A percentile compares a stretch with the other conserved stretches of the same genome.
Conservation (phyloP, 2,113 vertebrate species). For the Tretioscincus oriximinensis region DNA sequence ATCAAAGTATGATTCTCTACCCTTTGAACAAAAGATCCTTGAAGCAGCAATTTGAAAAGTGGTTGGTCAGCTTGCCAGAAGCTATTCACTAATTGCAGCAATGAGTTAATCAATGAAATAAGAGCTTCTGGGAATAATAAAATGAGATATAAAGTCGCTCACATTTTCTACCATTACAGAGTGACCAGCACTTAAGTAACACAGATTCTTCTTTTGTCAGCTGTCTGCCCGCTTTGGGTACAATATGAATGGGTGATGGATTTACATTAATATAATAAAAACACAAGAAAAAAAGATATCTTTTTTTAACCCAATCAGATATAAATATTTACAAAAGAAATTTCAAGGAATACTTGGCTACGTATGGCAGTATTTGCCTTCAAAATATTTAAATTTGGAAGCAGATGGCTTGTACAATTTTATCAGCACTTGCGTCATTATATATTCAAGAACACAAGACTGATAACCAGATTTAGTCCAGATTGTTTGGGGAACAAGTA, state of each 20-base stretch:
- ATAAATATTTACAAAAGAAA: conserved; percentile 67
- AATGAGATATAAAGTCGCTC: conserved; percentile 56
- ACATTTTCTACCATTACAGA: conserved; percentile 32
- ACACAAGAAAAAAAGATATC: conserved; percentile 36
- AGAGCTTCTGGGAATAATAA: conserved; percentile 53
- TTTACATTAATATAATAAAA: conserved; percentile 60
- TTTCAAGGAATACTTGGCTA: conserved; percentile 53
- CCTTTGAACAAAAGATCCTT: conserved; percentile 42
- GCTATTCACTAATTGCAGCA: conserved; percentile 57
- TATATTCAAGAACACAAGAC: conserved; percentile 63
- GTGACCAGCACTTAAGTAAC: conserved; percentile 33
- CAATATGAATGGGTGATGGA: conserved; percentile 33
- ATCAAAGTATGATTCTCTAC: conserved; percentile 22
- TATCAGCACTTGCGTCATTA: conserved; percentile 60
- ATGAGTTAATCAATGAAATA: conserved; percentile 67
- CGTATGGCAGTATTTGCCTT: conserved; percentile 62
- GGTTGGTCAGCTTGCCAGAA: conserved; percentile 55
- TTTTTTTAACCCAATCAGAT: conserved; percentile 45
- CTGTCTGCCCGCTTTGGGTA: conserved; percentile 45
- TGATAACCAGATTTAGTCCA: conserved; percentile 50
- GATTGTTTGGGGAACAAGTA: conserved; percentile 59
- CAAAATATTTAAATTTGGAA: conserved; percentile 65
- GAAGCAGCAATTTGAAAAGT: conserved; percentile 57
- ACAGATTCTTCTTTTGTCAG: conserved; percentile 40
- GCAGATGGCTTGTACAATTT: conserved; percentile 65